Conservation (phyloP, 2,797 vertebrate species). For the Cryptoprocta ferox region DNA sequence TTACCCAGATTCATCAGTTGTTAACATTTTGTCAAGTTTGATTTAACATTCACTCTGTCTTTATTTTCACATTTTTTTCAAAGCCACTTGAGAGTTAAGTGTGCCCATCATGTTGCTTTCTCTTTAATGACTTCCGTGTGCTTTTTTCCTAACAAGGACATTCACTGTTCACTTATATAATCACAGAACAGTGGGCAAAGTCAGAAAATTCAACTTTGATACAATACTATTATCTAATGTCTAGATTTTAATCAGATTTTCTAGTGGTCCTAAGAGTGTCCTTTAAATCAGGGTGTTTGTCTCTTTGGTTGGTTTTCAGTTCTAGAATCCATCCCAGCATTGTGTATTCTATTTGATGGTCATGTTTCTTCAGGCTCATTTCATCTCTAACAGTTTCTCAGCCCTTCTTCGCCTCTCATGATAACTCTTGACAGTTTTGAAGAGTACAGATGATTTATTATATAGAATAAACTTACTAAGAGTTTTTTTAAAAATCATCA, state of each 20-base stretch:
- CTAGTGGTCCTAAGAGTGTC: neutral
- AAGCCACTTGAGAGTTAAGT: neutral
- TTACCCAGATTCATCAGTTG: neutral
- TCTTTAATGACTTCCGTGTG: neutral
- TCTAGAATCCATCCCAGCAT: neutral
- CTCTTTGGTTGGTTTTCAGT: neutral
- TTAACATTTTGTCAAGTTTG: neutral
- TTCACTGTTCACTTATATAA: neutral
- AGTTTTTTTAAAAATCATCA: neutral
- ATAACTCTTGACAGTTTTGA: neutral
- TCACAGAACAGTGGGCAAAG: neutral
- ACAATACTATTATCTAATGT: neutral
- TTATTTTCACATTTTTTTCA: neutral
- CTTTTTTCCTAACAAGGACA: neutral
- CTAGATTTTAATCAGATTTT: neutral
- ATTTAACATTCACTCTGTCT: neutral
- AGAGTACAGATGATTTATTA: neutral
- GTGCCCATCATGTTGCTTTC: neutral
- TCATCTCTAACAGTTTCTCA: neutral
- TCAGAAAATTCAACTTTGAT: neutral
- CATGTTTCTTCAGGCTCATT: neutral
- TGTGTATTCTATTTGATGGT: neutral
- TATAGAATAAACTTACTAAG: neutral
- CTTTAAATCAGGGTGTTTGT: neutral
- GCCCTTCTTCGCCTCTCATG: neutral